Base-by-base conservation (phyloP, 2,797 vertebrate species). In the Sebastes flavidus region DNA sequence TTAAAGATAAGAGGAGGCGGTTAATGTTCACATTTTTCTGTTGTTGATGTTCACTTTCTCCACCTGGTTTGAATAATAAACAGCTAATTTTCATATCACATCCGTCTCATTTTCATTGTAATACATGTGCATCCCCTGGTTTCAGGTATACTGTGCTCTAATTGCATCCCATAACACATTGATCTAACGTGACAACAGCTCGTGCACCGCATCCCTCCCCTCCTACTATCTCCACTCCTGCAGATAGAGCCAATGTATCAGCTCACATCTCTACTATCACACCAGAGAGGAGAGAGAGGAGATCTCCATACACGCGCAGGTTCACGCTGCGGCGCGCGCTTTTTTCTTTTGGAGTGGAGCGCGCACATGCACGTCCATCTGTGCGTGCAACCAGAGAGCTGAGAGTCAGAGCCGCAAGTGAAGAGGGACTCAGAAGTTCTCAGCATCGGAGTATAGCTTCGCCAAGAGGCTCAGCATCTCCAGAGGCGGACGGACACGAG, bases 401-500 rank as follows among this genome's bases (percentile, higher is more conserved):
- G 68, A 59, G 80, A 81, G 87, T 81, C 78, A 36, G 70, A 66
- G 65, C 66, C 8, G 77, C 70, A 34, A 82, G 81, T 80, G 82
- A 80, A 75, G 67, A 66, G 72, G 77, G 75, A 81, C 70, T 87
- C 81, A 18, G 12, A 92, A 92, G 80, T 92, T 89, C 2, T 72
- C 55, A 20, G 59, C 58, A 52, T 36, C 69, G 38, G 67, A 42
- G 81, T 2, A n/a, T 12, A 62, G 82, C 72, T 60, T 74, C 66
- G 67, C 27, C 72, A 13, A 67, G 68, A 78, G 69, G 49, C 46
- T 49, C 59, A 52, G 46, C 46, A 52, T n/a, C 49, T 52, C 20
- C 8, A 4, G 20, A n/a, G 49, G 49, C 49, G 49, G 49, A 20
- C 20, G 8, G 18, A 52, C 49, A 16, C 49, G 20, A 52, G 49